Conservation (phyloP, 2,113 vertebrate genomes). For the Amphiprion percula region DNA sequence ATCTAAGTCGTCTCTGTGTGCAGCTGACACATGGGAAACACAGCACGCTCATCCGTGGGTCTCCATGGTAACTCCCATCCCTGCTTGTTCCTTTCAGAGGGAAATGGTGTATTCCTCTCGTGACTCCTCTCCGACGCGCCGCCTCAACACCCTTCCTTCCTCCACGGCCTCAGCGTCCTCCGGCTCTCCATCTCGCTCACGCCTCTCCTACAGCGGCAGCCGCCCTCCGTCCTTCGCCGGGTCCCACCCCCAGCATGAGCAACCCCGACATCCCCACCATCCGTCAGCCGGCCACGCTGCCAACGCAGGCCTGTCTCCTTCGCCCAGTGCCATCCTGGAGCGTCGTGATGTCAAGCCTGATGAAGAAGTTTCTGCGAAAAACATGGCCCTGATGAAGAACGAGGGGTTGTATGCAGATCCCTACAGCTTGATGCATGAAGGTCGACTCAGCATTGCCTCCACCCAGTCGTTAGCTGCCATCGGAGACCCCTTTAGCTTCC, state of each 20-base stretch:
- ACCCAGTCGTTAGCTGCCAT: conserved; percentile 91
- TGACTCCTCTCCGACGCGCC: conserved; percentile 96
- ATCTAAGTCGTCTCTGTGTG: not conserved
- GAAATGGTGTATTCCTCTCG: conserved; percentile 97
- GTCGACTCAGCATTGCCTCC: conserved; percentile 95
- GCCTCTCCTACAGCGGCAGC: conserved; percentile 93
- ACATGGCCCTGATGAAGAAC: conserved; percentile 94
- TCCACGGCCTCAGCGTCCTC: conserved; percentile 83
- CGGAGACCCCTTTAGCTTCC: conserved; percentile 93
- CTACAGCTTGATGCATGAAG: conserved; percentile 94
- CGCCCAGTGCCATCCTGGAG: conserved; percentile 97
- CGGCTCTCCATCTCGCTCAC: conserved; percentile 93
- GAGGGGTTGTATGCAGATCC: conserved; percentile 95
- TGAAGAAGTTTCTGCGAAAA: conserved; percentile 93
- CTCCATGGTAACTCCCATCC: conserved; percentile 60
- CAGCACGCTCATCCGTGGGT: conserved; percentile 19
- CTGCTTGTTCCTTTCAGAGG: conserved; percentile 84
- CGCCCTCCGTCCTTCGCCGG: conserved; percentile 94
- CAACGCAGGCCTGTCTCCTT: conserved; percentile 89
- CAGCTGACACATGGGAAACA: conserved; percentile 12
- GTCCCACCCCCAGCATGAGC: conserved; percentile 85
- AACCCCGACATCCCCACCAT: conserved; percentile 82
- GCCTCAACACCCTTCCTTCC: conserved; percentile 93
- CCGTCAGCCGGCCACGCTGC: conserved; percentile 84
- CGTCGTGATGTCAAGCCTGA: conserved; percentile 97